Conservation (phyloP, 1,140 invertebrate genomes). For the Drosophila pseudoobscura region DNA sequence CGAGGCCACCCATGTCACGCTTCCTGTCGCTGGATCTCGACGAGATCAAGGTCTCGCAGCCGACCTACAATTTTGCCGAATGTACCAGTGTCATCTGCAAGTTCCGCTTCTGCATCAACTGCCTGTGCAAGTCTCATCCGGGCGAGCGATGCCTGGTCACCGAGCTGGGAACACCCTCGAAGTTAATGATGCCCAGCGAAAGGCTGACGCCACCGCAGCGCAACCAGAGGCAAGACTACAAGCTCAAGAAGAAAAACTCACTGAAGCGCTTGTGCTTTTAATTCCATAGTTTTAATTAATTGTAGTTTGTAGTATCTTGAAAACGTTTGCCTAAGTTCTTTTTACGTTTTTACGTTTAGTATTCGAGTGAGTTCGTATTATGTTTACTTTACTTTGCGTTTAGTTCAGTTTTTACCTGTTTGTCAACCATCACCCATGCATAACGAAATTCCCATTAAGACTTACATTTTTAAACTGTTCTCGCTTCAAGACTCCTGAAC, state of each 20-base stretch:
- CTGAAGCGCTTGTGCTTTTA: slow-evolving; percentile 71
- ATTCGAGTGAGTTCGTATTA: slow-evolving; percentile 42
- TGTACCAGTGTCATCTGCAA: slow-evolving; percentile 56
- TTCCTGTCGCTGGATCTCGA: slow-evolving; percentile 59
- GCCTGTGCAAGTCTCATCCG: slow-evolving; percentile 58
- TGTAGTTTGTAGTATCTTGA: slow-evolving; percentile 12
- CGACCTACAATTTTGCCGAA: slow-evolving; percentile 50
- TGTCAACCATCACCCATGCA: slow-evolving; percentile 16
- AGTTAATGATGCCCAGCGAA: slow-evolving; percentile 64
- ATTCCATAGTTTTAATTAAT: slow-evolving; percentile 27
- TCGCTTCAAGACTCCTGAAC: slow-evolving; percentile 13
- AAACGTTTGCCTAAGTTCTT: slow-evolving; percentile 3
- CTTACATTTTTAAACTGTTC: slow-evolving; percentile 35
- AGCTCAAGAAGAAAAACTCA: slow-evolving; percentile 63
- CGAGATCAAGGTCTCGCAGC: slow-evolving; percentile 9
- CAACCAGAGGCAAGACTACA: slow-evolving; percentile 53
- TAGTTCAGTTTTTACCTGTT: slow-evolving; percentile 14
- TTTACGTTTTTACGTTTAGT: slow-evolving; percentile 46
- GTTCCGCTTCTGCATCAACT: slow-evolving; percentile 63
- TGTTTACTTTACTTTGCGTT: slow-evolving; percentile 7
- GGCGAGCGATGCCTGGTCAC: slow-evolving; percentile 64
- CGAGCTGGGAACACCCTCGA: slow-evolving; percentile 67
- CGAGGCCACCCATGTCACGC: slow-evolving; percentile 26
- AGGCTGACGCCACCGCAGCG: slow-evolving; percentile 54
- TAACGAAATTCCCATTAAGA: slow-evolving; percentile 14